These are phyloP conservation scores for Drosophila bunnanda DNA, from an alignment of 2,888 invertebrate species.

Conservation along the genomic window DNA sequence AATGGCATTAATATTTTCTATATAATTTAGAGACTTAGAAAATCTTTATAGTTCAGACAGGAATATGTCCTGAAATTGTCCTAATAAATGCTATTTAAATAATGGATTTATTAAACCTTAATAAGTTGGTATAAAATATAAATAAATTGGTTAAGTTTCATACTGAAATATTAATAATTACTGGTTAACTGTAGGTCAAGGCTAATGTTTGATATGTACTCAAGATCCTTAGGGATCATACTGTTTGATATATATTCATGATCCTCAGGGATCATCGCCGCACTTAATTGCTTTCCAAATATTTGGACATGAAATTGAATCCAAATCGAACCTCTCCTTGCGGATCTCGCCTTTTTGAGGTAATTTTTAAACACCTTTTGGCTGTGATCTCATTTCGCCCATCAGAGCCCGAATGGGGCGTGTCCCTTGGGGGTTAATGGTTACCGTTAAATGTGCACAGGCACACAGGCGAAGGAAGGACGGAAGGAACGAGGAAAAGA, in stretches of 20 bases:
- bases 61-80: background rate
- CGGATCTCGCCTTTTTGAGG: conserved; percentile 12
- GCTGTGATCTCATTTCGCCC: conserved; percentile 21
- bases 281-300: conserved; percentile 15
- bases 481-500: background rate
- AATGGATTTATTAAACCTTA: background rate
- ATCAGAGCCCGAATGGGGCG: conserved; percentile 4
- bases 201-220: background rate
- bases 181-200: too few relatives aligned
- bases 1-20: background rate
- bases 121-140: background rate
- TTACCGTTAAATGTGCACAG: conserved; percentile 14
- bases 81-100: too few relatives aligned
- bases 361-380: conserved; percentile 23
- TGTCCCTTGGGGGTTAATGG: conserved; percentile 18
- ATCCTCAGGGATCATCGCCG: background rate
- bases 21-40: background rate
- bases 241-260: background rate
- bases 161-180: background rate
- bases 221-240: background rate
- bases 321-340: background rate
- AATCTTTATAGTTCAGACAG: too few relatives aligned
- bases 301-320: conserved; percentile 26
- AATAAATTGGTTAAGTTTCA: background rate
- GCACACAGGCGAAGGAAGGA: background rate